A percentile compares a stretch with the other conserved stretches of the same genome.
phyloP scores from a whole-genome alignment of 35 echinoderm and acorn worm species.

The Ophiothrix spiculata region DNA sequence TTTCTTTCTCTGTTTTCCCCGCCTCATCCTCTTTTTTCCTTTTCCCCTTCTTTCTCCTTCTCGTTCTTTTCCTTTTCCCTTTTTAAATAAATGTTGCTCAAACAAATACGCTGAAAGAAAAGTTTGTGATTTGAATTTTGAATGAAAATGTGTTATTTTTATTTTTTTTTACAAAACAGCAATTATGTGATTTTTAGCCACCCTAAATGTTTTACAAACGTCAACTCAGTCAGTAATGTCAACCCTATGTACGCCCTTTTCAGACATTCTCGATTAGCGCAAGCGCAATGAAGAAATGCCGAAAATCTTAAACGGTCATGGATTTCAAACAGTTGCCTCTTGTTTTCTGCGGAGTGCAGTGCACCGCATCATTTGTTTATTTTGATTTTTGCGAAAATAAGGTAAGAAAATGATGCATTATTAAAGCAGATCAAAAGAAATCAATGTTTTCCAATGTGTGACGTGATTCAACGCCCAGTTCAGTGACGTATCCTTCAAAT shows the following conservation, averaged over 20 bases:
- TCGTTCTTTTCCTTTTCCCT: not conserved
- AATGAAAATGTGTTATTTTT: not conserved
- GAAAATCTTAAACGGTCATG: not conserved
- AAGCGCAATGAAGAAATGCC: not conserved
- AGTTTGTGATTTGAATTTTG: not conserved
- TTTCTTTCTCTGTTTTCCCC: not conserved
- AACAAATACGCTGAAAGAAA: not conserved
- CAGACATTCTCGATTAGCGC: not conserved
- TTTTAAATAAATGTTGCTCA: not conserved
- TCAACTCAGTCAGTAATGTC: not conserved
- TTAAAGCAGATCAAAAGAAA: not conserved
- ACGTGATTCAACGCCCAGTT: not conserved
- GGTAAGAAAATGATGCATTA: not conserved
- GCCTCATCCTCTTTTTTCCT: not conserved
- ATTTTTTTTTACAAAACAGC: not conserved
- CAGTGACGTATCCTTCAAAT: not conserved
- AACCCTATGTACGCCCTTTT: not conserved
- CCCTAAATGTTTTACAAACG: not conserved
- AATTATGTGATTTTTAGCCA: not conserved
- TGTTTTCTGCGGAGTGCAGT: not conserved
- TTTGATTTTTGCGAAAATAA: not conserved
- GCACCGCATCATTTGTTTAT: not conserved
- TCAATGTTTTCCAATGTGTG: not conserved
- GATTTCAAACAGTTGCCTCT: not conserved
- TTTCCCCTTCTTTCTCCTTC: not conserved